These are phyloP conservation scores for Tenualosa thibaudeaui DNA, from an alignment of 2,797 vertebrate genomes.

Conservation along the genomic window DNA sequence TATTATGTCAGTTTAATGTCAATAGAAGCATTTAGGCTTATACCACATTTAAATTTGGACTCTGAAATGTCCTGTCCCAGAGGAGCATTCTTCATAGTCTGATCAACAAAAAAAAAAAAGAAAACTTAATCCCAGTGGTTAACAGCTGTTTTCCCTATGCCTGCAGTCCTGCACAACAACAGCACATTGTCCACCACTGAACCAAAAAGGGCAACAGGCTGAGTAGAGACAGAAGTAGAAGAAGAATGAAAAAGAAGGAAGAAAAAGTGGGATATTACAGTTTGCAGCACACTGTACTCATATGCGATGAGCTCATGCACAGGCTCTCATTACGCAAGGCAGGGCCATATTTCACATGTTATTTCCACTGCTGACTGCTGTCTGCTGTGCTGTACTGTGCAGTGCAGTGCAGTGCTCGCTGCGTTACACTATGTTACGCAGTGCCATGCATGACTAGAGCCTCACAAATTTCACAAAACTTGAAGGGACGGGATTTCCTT, in stretches of 20 bases:
- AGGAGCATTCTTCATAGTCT: not conserved
- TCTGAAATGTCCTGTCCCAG: not conserved
- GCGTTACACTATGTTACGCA: not conserved
- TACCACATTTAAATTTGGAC: not conserved
- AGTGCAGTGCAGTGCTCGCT: no score
- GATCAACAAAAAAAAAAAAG: not conserved
- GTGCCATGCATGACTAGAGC: not conserved
- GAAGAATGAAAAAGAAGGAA: not conserved
- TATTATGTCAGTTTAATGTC: not conserved
- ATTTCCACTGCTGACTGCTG: not conserved
- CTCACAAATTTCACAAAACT: conserved; percentile 32
- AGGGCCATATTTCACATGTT: conserved; percentile 40
- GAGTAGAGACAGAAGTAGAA: not conserved
- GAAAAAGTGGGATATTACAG: conserved; percentile 37
- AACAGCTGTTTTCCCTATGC: conserved; percentile 24
- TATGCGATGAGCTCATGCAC: conserved; percentile 48
- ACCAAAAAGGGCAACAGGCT: not conserved
- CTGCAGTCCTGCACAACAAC: conserved; percentile 32
- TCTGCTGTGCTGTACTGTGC: not conserved
- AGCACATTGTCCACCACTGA: conserved; percentile 31
- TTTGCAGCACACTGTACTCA: conserved; percentile 41
- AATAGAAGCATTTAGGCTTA: not conserved
- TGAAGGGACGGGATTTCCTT: conserved; percentile 15
- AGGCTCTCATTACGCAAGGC: conserved; percentile 47
- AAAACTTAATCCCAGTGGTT: not conserved